Conservation (phyloP, 2,113 vertebrate genomes). For the Pavo muticus region DNA sequence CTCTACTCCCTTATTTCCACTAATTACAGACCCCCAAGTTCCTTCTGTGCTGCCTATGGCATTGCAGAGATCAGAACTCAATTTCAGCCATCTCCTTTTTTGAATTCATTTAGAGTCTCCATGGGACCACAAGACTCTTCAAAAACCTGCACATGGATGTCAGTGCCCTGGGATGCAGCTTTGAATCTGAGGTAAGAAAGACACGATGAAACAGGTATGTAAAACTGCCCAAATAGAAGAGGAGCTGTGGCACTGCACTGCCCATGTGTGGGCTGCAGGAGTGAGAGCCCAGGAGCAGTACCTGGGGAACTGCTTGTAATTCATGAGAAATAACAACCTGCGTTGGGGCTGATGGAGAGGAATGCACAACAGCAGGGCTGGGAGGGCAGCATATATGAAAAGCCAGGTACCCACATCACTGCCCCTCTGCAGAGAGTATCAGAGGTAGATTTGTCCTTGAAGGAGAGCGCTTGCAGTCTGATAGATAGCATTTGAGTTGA, state of each 20-base stretch:
- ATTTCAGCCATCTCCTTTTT: accelerated
- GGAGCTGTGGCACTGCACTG: background rate
- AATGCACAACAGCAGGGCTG: background rate
- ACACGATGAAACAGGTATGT: accelerated
- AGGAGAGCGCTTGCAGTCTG: background rate
- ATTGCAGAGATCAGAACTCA: background rate
- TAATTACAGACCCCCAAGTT: accelerated
- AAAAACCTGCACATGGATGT: constrained; percentile 87
- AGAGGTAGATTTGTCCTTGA: background rate
- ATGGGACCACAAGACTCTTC: constrained; percentile 69
- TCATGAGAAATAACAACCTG: accelerated
- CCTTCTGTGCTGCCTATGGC: background rate
- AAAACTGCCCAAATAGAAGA: background rate
- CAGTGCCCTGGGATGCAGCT: constrained; percentile 78
- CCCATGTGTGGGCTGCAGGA: background rate
- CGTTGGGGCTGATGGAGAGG: background rate
- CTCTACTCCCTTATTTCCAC: background rate
- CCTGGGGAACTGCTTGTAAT: accelerated
- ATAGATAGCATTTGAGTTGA: background rate
- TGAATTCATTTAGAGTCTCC: constrained; percentile 62
- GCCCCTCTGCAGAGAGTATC: background rate
- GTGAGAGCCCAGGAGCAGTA: background rate
- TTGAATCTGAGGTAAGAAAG: constrained; percentile 85
- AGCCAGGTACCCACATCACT: background rate
- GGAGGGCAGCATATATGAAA: background rate